Evolutionary conservation across 2,797 vertebrate species (phyloP), one percentile per base, ranked within the genome.

Genomic region (Triplophysa bombifrons): DNA sequence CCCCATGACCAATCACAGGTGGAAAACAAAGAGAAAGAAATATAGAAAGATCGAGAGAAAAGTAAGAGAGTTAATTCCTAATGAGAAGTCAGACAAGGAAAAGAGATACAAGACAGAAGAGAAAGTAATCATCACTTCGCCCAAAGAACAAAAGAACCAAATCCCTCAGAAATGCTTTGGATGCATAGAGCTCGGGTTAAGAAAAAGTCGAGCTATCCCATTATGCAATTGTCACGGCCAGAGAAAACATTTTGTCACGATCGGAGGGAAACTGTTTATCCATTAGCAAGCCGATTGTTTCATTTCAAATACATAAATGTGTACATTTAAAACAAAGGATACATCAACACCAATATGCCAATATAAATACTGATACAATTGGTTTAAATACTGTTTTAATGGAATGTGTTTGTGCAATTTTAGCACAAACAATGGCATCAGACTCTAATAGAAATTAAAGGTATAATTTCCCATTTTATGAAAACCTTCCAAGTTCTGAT

Each of bases 31-130:
- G 74, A 50, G 58, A 66, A 0, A 13, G 6, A 25, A 11, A 64
- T n/a, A 51, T 5, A 22, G 20, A 68, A 88, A 89, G 8, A 90
- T 83, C 84, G 87, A 84, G 77, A 88, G 88, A 0, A 88, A 72
- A 89, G 90, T 87, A 81, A 63, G 19, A 17, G 13, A 69, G 89
- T 88, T 55, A 48, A 30, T 17, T 88, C 1, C 30, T 17, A 38
- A 22, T 30, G 5, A 25, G 27, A 63, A 30, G 11, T 30, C 8
- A 17, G 46, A 41, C 16, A 56, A 66, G 34, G 1, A 73, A 72
- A 66, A 61, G 11, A 12, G n/a, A 65, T 25, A 67, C 20, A 17
- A 13, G 25, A 63, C 27, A 63, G 25, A 63, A 9, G 27, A 61
- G 58, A 25, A 61, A 61, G 44, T 46, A 34, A 67, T 41, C 51